Evolutionary conservation across 2,113 vertebrate species (phyloP).

Genomic region (Dissostichus mawsoni): DNA sequence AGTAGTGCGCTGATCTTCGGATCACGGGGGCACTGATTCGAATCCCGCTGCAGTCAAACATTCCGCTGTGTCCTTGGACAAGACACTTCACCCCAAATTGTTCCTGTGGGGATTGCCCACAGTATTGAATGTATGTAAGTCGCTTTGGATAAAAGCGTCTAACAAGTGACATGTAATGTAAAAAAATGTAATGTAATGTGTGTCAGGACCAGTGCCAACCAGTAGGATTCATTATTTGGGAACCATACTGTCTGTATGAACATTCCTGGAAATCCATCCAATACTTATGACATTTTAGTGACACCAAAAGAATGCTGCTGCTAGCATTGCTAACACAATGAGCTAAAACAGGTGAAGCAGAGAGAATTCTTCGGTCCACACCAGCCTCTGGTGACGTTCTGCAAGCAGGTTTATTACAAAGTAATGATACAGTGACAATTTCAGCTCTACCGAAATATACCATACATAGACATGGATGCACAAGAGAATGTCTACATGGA

Average conservation of each 20-base stretch:
- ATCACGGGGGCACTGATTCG: too few relatives aligned
- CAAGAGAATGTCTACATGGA: slow-evolving; percentile 86
- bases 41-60: too few relatives aligned
- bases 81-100: too few relatives aligned
- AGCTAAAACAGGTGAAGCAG: slow-evolving; percentile 11
- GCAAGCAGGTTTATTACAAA: slow-evolving; percentile 99
- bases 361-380: slow-evolving; percentile 36
- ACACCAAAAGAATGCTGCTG: background rate
- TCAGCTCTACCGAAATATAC: slow-evolving; percentile 95
- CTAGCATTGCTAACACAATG: background rate
- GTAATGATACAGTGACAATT: slow-evolving; percentile 92
- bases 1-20: too few relatives aligned
- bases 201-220: background rate
- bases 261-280: background rate
- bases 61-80: too few relatives aligned
- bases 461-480: slow-evolving; percentile 90
- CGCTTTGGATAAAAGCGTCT: too few relatives aligned
- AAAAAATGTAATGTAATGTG: too few relatives aligned
- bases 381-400: slow-evolving; percentile 84
- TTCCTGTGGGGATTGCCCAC: too few relatives aligned
- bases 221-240: background rate
- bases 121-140: too few relatives aligned
- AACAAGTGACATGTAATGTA: too few relatives aligned
- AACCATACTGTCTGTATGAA: background rate
- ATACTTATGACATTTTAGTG: background rate